Evolutionary conservation across 2,888 invertebrate species (phyloP).

Genomic region (Trissolcus japonicus): DNA sequence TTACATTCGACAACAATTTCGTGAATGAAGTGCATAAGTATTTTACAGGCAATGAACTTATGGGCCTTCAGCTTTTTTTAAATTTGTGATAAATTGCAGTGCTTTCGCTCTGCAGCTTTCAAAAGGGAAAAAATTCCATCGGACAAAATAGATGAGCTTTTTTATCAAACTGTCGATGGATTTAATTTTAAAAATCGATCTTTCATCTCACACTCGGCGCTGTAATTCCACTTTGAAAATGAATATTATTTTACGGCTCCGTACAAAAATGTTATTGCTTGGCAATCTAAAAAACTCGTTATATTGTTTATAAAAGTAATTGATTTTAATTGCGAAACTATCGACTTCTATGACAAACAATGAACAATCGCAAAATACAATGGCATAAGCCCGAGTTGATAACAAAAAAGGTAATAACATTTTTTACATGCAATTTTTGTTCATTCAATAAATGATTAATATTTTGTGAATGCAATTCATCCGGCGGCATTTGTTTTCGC

Average conservation of each 20-base stretch:
- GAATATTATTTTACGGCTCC: conserved; percentile 39
- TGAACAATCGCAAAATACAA: neutral
- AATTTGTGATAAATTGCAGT: conserved; percentile 48
- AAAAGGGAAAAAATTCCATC: conserved; percentile 34
- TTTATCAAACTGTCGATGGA: conserved; percentile 50
- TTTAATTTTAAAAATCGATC: conserved; percentile 53
- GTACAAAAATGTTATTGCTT: conserved; percentile 33
- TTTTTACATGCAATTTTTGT: conserved; percentile 11
- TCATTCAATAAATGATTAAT: conserved; percentile 8
- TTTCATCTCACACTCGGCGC: conserved; percentile 20
- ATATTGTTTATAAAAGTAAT: conserved; percentile 43
- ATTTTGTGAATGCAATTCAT: neutral
- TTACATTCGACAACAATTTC: no score
- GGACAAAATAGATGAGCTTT: conserved; percentile 49
- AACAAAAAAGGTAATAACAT: conserved; percentile 7
- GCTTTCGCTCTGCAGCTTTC: conserved; percentile 30
- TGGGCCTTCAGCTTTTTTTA: conserved; percentile 26
- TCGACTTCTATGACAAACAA: conserved; percentile 15
- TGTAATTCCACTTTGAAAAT: conserved; percentile 32
- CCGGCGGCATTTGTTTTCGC: no score
- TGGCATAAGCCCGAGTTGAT: neutral
- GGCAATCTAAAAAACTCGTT: conserved; percentile 35
- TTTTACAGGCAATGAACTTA: conserved; percentile 28
- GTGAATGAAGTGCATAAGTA: neutral
- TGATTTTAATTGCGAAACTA: conserved; percentile 30